These are phyloP conservation scores for Drosophila rufa DNA, from an alignment of 1,140 invertebrate genomes.

Conservation along the genomic window DNA sequence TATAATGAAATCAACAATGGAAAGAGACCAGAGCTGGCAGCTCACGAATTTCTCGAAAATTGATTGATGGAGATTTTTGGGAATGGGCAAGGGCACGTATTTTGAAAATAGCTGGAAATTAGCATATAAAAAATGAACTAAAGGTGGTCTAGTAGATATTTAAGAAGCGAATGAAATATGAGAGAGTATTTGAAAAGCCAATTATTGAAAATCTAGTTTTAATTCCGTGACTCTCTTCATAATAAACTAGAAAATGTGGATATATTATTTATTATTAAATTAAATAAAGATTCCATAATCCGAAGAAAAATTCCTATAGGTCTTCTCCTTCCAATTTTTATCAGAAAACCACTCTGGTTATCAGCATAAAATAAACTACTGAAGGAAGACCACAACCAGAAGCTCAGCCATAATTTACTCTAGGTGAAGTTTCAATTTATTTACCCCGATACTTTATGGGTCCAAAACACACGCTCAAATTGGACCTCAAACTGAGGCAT, in stretches of 20 bases:
- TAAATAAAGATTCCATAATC: not conserved
- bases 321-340: not conserved
- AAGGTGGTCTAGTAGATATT: not conserved
- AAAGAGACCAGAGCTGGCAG: constrained; percentile 3
- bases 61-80: constrained; percentile 35
- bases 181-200: not conserved
- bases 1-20: constrained; percentile 80
- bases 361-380: constrained; percentile 8
- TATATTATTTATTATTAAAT: not conserved
- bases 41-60: constrained; percentile 28
- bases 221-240: too few species aligned
- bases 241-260: too few species aligned
- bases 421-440: constrained; percentile 38
- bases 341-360: not conserved
- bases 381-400: not conserved
- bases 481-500: constrained; percentile 33
- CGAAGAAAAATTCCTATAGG: too few species aligned
- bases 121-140: not conserved
- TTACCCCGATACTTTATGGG: constrained; percentile 23
- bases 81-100: not conserved
- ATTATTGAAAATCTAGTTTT: too few species aligned
- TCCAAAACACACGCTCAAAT: constrained; percentile 28
- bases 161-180: not conserved
- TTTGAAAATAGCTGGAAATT: not conserved
- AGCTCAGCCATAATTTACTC: constrained; percentile 14